A percentile compares a stretch with the other conserved stretches of the same genome.
These are phyloP conservation scores for Ephydatia muelleri DNA, from an alignment of 37 sponge, comb jelly and placozoan genomes.

Conservation along the genomic window DNA sequence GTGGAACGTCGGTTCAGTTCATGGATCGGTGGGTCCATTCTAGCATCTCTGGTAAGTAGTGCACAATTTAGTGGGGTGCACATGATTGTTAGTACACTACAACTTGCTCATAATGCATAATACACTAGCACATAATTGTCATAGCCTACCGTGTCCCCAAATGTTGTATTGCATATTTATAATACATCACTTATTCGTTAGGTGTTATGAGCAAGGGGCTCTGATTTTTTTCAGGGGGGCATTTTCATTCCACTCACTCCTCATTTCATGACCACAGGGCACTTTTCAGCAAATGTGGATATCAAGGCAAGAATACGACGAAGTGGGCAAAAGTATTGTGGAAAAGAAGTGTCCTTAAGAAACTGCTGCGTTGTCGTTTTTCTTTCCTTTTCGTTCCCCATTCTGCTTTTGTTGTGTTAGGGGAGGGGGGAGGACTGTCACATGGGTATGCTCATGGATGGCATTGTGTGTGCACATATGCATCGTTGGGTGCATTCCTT, in stretches of 20 bases:
- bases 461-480: not conserved
- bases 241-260: not conserved
- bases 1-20: constrained; percentile 88
- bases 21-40: constrained; percentile 94
- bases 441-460: not conserved
- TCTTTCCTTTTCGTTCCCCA: not conserved
- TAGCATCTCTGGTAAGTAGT: constrained; percentile 86
- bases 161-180: too few relatives aligned
- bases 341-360: constrained; percentile 92
- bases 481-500: not conserved
- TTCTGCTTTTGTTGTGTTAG: not conserved
- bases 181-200: too few relatives aligned
- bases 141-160: too few relatives aligned
- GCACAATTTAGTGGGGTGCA: too few relatives aligned
- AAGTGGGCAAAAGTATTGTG: constrained; percentile 79
- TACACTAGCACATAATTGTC: too few relatives aligned
- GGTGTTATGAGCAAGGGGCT: too few relatives aligned
- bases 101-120: too few relatives aligned
- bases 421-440: not conserved
- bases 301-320: constrained; percentile 89
- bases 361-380: not conserved
- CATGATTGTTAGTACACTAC: too few relatives aligned
- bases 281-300: constrained; percentile 99
- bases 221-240: not conserved
- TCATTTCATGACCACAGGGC: constrained; percentile 61